A percentile compares a stretch with the other conserved stretches of the same genome.
Conservation (phyloP, 1,140 invertebrate species). For the Teleogryllus occipitalis region DNA sequence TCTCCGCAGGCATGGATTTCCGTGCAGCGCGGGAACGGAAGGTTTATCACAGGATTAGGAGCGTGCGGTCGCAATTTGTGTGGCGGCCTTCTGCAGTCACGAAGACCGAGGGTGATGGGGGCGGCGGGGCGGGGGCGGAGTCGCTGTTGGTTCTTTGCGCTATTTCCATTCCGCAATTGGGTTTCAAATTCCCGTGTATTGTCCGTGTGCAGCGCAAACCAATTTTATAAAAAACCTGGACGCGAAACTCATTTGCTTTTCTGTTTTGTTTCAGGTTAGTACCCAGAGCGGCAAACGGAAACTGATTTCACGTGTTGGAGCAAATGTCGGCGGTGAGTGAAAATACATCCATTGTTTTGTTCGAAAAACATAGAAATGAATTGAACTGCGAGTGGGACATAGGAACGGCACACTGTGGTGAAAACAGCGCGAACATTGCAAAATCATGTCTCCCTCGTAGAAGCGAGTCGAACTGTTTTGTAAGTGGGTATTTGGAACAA, state of each 20-base stretch:
- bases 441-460: too few relatives aligned
- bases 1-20: not conserved
- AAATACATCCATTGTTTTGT: too few relatives aligned
- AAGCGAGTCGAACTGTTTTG: too few relatives aligned
- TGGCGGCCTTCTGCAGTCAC: not conserved
- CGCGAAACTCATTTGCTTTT: not conserved
- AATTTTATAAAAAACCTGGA: not conserved
- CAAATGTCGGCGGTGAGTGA: too few relatives aligned
- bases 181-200: not conserved
- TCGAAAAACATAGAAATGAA: too few relatives aligned
- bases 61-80: not conserved
- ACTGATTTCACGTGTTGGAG: too few relatives aligned
- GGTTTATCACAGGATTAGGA: not conserved
- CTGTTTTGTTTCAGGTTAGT: not conserved
- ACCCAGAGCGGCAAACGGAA: not conserved
- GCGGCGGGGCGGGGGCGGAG: too few relatives aligned
- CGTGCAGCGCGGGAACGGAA: not conserved
- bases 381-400: too few relatives aligned
- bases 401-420: too few relatives aligned
- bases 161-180: not conserved
- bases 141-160: not conserved
- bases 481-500: too few relatives aligned
- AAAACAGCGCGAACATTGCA: too few relatives aligned
- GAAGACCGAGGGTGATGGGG: not conserved
- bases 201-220: too few relatives aligned